Conservation (phyloP, 2,113 vertebrate genomes). For the Aleadryas rufinucha region DNA sequence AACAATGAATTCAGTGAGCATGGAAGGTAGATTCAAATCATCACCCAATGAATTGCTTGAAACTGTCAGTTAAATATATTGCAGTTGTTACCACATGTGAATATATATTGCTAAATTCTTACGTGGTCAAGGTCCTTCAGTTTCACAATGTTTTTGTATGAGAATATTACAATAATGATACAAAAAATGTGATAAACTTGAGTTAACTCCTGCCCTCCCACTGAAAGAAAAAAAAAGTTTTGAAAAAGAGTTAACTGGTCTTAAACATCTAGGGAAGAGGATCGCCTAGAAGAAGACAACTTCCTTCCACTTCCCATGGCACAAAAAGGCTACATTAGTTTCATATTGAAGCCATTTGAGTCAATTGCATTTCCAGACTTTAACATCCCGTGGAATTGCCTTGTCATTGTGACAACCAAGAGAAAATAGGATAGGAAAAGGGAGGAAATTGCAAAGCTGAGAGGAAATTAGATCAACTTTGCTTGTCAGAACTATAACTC, state of each 20-base stretch:
- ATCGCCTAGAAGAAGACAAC: not conserved
- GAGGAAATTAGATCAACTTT: constrained; percentile 63
- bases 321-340: not conserved
- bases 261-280: not conserved
- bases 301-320: not conserved
- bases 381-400: constrained; percentile 45
- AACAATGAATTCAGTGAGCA: constrained; percentile 35
- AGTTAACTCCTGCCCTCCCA: not conserved
- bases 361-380: constrained; percentile 51
- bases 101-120: not conserved
- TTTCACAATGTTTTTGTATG: not conserved
- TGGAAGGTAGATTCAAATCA: not conserved
- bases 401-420: constrained; percentile 43
- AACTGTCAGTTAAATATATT: not conserved
- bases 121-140: not conserved
- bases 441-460: constrained; percentile 54
- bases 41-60: not conserved
- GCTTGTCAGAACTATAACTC: constrained; percentile 39
- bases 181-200: not conserved
- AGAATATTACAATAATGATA: not conserved
- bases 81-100: not conserved
- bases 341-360: constrained; percentile 44
- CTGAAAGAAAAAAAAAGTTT: not conserved
- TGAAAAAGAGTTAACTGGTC: not conserved
- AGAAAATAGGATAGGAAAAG: constrained; percentile 40